Percentiles rank a stretch among this genome's conserved stretches.
These are phyloP conservation scores for Pogonocichla stellata DNA, from an alignment of 2,113 vertebrate genomes.

Conservation along the genomic window DNA sequence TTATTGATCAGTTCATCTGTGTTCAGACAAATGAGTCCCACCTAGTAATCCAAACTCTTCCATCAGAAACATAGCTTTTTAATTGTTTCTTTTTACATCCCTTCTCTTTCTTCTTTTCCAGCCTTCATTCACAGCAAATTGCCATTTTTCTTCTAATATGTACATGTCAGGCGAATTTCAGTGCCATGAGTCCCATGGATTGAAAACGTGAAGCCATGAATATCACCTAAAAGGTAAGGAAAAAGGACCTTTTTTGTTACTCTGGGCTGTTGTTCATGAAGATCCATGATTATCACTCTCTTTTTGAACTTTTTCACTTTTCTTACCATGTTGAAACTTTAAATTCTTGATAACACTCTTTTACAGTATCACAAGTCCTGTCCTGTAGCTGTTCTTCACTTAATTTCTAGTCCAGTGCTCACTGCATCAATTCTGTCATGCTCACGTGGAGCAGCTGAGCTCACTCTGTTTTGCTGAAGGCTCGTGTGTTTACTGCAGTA, in stretches of 20 bases:
- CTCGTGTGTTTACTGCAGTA: not conserved
- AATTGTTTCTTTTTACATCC: not conserved
- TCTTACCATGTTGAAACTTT: not conserved
- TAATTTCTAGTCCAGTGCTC: not conserved
- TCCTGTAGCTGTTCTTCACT: not conserved
- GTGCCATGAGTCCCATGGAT: not conserved
- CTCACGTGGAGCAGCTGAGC: not conserved
- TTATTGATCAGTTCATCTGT: constrained; percentile 3
- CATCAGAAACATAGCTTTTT: not conserved
- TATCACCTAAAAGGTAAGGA: not conserved
- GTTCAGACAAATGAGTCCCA: not conserved
- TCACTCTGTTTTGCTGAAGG: not conserved
- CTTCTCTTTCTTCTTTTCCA: not conserved
- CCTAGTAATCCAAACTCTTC: not conserved
- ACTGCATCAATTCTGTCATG: not conserved
- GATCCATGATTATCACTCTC: not conserved
- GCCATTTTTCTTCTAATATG: not conserved
- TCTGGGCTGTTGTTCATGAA: not conserved
- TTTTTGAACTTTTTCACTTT: not conserved
- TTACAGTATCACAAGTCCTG: not conserved
- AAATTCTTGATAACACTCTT: not conserved
- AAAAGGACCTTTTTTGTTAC: not conserved
- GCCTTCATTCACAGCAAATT: not conserved
- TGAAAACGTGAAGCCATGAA: not conserved
- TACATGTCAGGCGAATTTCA: not conserved